phyloP scores from a whole-genome alignment of 2,797 vertebrate species.

The Microcaecilia unicolor region DNA sequence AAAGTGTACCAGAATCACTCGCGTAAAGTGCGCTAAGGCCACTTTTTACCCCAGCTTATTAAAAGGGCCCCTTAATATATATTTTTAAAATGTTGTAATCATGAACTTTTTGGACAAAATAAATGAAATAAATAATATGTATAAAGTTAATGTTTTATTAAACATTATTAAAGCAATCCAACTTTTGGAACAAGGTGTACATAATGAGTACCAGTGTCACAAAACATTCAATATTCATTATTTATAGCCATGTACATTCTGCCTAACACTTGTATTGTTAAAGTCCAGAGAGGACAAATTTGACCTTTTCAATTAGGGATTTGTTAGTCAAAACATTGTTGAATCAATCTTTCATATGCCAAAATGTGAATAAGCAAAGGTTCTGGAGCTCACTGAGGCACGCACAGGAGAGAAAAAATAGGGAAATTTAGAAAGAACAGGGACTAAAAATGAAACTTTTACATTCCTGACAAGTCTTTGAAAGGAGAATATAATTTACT shows the following conservation, averaged over 20 bases:
- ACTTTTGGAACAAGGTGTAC: too few species aligned
- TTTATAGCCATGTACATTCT: neutral
- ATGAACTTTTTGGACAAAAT: too few species aligned
- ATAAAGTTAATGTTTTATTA: constrained; percentile 4
- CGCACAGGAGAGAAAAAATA: neutral
- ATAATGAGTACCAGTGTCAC: neutral
- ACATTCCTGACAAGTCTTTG: too few species aligned
- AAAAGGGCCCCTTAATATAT: too few species aligned
- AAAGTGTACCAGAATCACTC: too few species aligned
- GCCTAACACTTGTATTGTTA: constrained; percentile 4
- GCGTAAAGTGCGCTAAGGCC: too few species aligned
- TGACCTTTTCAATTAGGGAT: neutral
- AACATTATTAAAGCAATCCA: constrained; percentile 4
- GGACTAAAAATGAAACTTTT: too few species aligned
- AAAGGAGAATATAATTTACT: too few species aligned
- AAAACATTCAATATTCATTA: constrained; percentile 1
- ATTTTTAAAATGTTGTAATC: too few species aligned
- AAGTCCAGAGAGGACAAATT: neutral
- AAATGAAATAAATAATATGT: constrained; percentile 5
- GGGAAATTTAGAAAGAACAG: too few species aligned
- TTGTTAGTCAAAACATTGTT: constrained; percentile 3
- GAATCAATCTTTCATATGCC: neutral
- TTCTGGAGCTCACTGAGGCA: neutral
- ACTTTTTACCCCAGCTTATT: too few species aligned
- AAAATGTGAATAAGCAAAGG: constrained; percentile 2